Conservation (phyloP, 30 jellyfish, hydroid and myxozoan genomes). For the Aurelia sp. region DNA sequence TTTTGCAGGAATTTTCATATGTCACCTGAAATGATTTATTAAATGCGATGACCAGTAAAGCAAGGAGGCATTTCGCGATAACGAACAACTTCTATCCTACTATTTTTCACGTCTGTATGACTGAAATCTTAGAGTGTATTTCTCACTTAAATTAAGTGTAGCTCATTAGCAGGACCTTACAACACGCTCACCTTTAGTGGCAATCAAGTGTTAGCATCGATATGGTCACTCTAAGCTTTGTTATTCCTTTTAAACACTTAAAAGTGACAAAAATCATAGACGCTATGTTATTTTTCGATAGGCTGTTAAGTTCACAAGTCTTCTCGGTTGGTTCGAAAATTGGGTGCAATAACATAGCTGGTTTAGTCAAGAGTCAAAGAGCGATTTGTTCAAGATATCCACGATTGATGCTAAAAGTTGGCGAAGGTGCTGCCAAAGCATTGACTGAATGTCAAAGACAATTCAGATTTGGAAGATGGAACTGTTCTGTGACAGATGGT, state of each 20-base stretch:
- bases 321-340: slow-evolving; percentile 82
- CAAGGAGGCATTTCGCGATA: too few relatives aligned
- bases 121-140: too few relatives aligned
- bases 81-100: too few relatives aligned
- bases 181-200: too few relatives aligned
- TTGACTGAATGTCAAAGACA: slow-evolving; percentile 91
- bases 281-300: not conserved
- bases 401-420: slow-evolving; percentile 76
- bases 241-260: not conserved
- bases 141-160: too few relatives aligned
- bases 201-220: too few relatives aligned
- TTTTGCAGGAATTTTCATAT: too few relatives aligned
- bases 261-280: not conserved
- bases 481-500: slow-evolving; percentile 76
- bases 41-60: too few relatives aligned
- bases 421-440: slow-evolving; percentile 84
- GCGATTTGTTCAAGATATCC: slow-evolving; percentile 81
- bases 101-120: too few relatives aligned
- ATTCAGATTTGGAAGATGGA: slow-evolving; percentile 81
- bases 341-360: slow-evolving; percentile 89
- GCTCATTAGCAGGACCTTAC: too few relatives aligned
- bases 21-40: too few relatives aligned
- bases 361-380: slow-evolving; percentile 82
- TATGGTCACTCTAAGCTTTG: not conserved
- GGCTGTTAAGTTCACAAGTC: slow-evolving; percentile 91